Evolutionary conservation across 2,113 vertebrate genomes (phyloP).

Genomic region (Thamnophis sirtalis): DNA sequence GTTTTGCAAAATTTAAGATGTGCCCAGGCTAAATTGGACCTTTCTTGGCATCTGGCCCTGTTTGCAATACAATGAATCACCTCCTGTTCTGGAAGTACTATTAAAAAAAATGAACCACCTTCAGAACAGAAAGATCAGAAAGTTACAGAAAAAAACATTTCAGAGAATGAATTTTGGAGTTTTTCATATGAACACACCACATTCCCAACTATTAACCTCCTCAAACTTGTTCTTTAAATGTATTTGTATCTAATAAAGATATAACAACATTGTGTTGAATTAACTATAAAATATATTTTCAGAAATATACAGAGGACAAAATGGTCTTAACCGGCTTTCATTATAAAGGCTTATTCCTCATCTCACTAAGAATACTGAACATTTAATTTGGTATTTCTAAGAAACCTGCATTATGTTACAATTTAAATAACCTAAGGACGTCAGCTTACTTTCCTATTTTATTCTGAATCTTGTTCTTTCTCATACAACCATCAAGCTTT

Average conservation of each 20-base stretch:
- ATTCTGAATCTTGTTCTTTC: background rate
- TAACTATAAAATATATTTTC: background rate
- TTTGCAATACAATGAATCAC: background rate
- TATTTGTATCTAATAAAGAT: background rate
- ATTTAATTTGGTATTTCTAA: background rate
- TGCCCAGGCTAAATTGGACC: background rate
- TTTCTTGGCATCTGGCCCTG: background rate
- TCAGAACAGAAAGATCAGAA: background rate
- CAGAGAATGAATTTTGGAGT: background rate
- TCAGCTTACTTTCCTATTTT: background rate
- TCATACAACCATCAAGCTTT: background rate
- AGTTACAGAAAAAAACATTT: background rate
- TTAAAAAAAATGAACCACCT: background rate
- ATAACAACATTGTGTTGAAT: background rate
- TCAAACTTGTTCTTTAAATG: background rate
- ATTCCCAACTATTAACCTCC: background rate
- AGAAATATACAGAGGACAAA: background rate
- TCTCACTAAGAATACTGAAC: background rate
- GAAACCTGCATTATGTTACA: background rate
- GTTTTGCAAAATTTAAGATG: background rate
- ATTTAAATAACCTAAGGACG: background rate
- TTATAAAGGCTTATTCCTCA: background rate
- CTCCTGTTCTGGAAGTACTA: background rate
- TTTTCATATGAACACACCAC: background rate
- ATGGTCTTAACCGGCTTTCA: background rate